Percentiles rank a stretch among this genome's conserved stretches.
Conservation (phyloP, 2,888 invertebrate genomes). For the Dascillus cervinus region DNA sequence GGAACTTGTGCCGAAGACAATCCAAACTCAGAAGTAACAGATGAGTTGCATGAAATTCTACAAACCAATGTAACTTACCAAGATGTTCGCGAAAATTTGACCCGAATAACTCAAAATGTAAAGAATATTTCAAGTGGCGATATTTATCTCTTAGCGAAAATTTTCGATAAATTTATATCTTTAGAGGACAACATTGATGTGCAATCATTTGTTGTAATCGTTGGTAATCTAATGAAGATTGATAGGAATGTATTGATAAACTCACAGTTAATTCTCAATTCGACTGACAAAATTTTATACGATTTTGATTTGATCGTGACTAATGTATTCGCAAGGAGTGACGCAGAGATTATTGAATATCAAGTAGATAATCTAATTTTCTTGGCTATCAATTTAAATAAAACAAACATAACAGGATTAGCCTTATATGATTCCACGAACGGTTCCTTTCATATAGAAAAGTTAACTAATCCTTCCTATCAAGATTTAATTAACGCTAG, state of each 20-base stretch:
- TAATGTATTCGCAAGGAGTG: too few species aligned
- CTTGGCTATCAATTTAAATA: too few species aligned
- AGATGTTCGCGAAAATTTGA: not conserved
- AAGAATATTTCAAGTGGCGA: not conserved
- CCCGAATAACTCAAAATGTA: not conserved
- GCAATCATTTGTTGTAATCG: not conserved
- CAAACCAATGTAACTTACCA: not conserved
- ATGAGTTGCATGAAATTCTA: not conserved
- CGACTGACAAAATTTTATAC: not conserved
- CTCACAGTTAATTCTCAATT: not conserved
- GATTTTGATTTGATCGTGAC: not conserved
- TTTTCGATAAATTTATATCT: not conserved
- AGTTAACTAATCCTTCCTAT: too few species aligned
- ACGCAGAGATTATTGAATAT: too few species aligned
- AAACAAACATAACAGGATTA: too few species aligned
- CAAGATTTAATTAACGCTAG: too few species aligned
- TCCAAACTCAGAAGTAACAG: not conserved
- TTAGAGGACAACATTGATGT: not conserved
- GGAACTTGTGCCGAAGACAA: slow-evolving; percentile 4
- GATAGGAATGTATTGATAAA: not conserved
- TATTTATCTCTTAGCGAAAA: not conserved
- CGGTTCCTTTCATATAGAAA: too few species aligned
- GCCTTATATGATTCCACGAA: too few species aligned
- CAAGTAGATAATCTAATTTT: too few species aligned
- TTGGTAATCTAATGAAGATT: not conserved